These are phyloP conservation scores for Lamellibrachia satsuma DNA, from an alignment of 2,888 invertebrate genomes.

Conservation along the genomic window DNA sequence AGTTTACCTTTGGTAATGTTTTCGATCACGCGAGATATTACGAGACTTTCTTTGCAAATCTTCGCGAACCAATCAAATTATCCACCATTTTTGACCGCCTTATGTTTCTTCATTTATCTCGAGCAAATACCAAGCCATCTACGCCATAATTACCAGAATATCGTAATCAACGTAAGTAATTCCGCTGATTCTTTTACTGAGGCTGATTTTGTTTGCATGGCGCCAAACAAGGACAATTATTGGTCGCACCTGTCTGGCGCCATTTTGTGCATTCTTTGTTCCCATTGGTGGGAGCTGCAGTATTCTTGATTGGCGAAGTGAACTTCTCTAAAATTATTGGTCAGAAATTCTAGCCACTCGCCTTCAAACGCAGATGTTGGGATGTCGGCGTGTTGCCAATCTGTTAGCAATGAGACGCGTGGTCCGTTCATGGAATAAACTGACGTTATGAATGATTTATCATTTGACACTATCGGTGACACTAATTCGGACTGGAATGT, in stretches of 20 bases:
- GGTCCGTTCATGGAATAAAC: neutral
- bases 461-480: neutral
- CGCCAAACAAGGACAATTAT: slow-evolving; percentile 4
- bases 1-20: neutral
- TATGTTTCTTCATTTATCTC: slow-evolving; percentile 6
- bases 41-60: slow-evolving; percentile 5
- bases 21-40: neutral
- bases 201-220: neutral
- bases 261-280: slow-evolving; percentile 35
- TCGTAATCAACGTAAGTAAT: slow-evolving; percentile 11
- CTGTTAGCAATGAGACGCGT: neutral
- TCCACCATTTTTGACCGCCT: neutral
- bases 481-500: neutral
- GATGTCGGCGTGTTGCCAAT: neutral
- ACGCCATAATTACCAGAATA: neutral
- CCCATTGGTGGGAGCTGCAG: slow-evolving; percentile 32
- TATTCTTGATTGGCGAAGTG: slow-evolving; percentile 31
- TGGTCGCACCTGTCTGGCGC: slow-evolving; percentile 29
- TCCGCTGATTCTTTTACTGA: neutral
- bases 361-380: neutral
- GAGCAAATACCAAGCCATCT: neutral
- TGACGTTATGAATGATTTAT: neutral
- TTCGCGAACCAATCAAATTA: slow-evolving; percentile 5
- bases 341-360: slow-evolving; percentile 27
- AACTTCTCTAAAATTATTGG: slow-evolving; percentile 30